Evolutionary conservation across 1,140 invertebrate genomes (phyloP), one percentile per base, ranked within the genome.

Genomic region (Diabrotica virgifera): DNA sequence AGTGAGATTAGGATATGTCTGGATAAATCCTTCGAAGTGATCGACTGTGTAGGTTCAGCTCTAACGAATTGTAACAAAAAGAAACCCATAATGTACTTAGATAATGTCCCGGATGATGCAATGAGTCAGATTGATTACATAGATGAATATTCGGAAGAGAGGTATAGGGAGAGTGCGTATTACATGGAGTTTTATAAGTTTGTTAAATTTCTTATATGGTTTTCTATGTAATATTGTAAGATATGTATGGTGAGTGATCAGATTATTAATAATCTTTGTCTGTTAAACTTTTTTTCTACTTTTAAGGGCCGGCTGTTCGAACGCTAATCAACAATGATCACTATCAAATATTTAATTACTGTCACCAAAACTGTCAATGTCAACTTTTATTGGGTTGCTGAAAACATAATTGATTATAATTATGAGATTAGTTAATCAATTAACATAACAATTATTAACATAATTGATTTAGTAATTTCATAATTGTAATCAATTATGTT

Each of bases 1-100:
- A 82, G 82, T 40, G 87, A 90, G 69, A 85, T 90, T 46, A 79
- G 87, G 5, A 82, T 90, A 51, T 90, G 89, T 76, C 87, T 90
- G 58, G 78, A 86, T 68, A 90, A 89, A 68, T 74, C 75, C 5
- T 74, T 90, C 10, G 72, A 84, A 52, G 5, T 67, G 6, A 70
- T 66, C 64, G 68, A 66, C 59, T 70, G 67, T 52, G 72, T 51
- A 11, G 72, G 74, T 11, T 71, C 74, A 36, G 69, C 85, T 53
- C 79, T 70, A 59, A 86, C 83, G 5, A 88, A 88, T 69, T 90
- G 88, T 75, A 78, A 84, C 66, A 69, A 74, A 5, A 77, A 78
- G 7, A 76, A 81, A 69, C 75, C 79, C 5, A 80, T 89, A n/a
- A 77, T 82, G 14, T 89, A 89, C 78, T 83, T 84, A 0, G 77